A percentile compares a stretch with the other conserved stretches of the same genome.
Conservation (phyloP, 2,888 invertebrate species). For the Diabrotica balteata region DNA sequence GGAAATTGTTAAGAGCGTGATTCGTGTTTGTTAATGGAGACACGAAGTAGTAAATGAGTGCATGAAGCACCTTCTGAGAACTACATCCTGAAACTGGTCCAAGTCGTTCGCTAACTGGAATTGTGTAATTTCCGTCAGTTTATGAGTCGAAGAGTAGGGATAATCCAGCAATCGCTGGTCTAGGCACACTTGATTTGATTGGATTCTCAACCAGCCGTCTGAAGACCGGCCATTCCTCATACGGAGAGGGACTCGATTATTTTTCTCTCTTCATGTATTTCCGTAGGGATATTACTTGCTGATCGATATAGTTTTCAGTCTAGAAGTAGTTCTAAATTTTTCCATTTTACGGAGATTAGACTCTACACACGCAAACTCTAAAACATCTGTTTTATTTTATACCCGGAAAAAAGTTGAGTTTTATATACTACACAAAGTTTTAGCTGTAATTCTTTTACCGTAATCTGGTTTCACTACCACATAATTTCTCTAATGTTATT, state of each 20-base stretch:
- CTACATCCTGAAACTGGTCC: slow-evolving; percentile 50
- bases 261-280: slow-evolving; percentile 29
- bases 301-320: slow-evolving; percentile 13
- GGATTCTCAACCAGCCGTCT: slow-evolving; percentile 56
- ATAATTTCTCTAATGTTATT: slow-evolving; percentile 22
- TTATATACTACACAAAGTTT: slow-evolving; percentile 15
- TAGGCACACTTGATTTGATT: slow-evolving; percentile 58
- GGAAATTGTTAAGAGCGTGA: slow-evolving; percentile 39
- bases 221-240: slow-evolving; percentile 44
- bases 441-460: slow-evolving; percentile 14
- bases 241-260: slow-evolving; percentile 9
- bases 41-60: slow-evolving; percentile 47
- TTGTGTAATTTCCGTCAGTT: slow-evolving; percentile 57
- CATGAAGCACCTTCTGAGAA: slow-evolving; percentile 46
- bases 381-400: slow-evolving; percentile 18
- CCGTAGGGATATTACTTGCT: slow-evolving; percentile 39
- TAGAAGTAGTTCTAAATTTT: slow-evolving; percentile 15
- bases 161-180: slow-evolving; percentile 48
- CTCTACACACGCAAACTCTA: slow-evolving; percentile 9
- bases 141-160: slow-evolving; percentile 50
- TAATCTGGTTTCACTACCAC: slow-evolving; percentile 13
- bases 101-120: slow-evolving; percentile 53
- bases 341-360: slow-evolving; percentile 20
- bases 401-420: slow-evolving; percentile 13
- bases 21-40: slow-evolving; percentile 45